Evolutionary conservation across 64 coral and sea anemone genomes (phyloP).

Genomic region (Astreopora myriophthalma): DNA sequence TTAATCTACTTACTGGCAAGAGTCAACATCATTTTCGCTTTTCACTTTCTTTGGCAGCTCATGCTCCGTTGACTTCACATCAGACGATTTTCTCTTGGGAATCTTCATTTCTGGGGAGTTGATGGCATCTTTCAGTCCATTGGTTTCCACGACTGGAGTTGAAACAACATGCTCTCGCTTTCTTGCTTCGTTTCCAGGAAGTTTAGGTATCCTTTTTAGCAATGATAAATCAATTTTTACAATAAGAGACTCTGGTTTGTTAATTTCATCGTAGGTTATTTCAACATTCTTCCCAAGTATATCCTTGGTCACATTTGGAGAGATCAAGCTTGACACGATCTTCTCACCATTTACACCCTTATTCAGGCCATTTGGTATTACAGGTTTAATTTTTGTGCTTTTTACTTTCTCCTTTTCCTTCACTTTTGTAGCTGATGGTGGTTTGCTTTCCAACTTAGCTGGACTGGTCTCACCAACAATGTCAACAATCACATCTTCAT

Average conservation of each 20-base stretch:
- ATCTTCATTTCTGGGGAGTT: conserved; percentile 27
- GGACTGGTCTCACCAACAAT: conserved; percentile 56
- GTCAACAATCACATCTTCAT: conserved; percentile 68
- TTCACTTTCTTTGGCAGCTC: conserved; percentile 51
- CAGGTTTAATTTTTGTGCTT: background rate
- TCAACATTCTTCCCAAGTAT: conserved; percentile 43
- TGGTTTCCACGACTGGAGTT: conserved; percentile 28
- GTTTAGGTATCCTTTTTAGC: conserved; percentile 84
- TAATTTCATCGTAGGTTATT: conserved; percentile 61
- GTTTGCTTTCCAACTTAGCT: conserved; percentile 10
- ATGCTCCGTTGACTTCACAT: conserved; percentile 21
- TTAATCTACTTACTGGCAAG: conserved; percentile 38
- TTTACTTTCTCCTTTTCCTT: conserved; percentile 26
- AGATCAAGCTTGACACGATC: conserved; percentile 24
- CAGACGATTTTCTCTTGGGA: conserved; percentile 52
- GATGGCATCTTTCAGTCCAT: background rate
- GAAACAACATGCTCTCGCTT: conserved; percentile 14
- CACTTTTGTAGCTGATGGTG: background rate
- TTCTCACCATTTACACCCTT: conserved; percentile 37
- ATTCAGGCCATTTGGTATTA: conserved; percentile 39
- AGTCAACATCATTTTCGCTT: conserved; percentile 54
- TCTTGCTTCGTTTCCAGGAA: background rate
- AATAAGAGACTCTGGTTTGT: conserved; percentile 83
- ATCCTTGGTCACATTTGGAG: conserved; percentile 15
- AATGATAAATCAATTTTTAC: conserved; percentile 94